Conservation (phyloP, 2,888 invertebrate species). For the Nemurella pictetii region DNA sequence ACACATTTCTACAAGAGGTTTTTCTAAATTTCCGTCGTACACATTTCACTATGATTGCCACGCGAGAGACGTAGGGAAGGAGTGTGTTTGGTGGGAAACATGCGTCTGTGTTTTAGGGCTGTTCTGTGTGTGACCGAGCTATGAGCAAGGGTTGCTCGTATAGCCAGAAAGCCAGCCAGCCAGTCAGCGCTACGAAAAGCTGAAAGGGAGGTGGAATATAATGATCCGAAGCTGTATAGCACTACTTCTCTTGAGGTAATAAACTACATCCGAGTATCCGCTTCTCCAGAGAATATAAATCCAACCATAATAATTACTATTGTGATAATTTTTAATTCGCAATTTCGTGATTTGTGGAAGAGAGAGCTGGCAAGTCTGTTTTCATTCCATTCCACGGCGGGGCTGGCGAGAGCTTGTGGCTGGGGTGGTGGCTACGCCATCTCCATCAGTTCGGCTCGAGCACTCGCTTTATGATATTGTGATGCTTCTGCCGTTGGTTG, state of each 20-base stretch:
- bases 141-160: neutral
- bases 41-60: neutral
- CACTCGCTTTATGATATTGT: neutral
- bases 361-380: conserved; percentile 1
- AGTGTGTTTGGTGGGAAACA: neutral
- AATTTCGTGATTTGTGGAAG: conserved; percentile 35
- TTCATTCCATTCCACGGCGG: neutral
- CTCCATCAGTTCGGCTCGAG: neutral
- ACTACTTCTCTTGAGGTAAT: conserved; percentile 26
- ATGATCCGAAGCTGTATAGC: conserved; percentile 34
- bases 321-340: conserved; percentile 38
- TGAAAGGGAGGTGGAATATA: conserved; percentile 25
- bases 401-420: neutral
- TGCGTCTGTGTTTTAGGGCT: neutral
- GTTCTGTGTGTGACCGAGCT: neutral
- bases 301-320: conserved; percentile 39
- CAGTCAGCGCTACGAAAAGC: neutral
- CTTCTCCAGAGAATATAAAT: conserved; percentile 38
- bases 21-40: neutral
- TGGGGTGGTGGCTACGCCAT: neutral
- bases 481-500: neutral
- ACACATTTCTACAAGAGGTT: conserved; percentile 26
- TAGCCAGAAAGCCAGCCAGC: neutral
- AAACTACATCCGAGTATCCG: conserved; percentile 28
- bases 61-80: neutral